Base-by-base conservation (phyloP, 2,888 invertebrate species). In the Schrankia costaestrigalis region DNA sequence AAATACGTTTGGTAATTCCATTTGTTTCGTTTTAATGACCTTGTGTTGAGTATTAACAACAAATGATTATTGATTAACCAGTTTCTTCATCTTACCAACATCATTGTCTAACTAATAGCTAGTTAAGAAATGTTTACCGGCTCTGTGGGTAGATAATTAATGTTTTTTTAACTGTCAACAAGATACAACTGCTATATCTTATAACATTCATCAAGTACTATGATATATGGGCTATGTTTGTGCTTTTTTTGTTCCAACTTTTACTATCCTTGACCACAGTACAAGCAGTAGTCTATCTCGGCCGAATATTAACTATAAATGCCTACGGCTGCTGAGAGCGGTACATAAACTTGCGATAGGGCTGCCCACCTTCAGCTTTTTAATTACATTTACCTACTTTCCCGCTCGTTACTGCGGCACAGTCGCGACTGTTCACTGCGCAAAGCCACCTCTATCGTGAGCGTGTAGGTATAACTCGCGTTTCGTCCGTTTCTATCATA, bases 121-220 rank as follows among this genome's bases (percentile, higher is more conserved):
- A 56, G 61, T 58, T 64, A 57, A 52, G 47, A 65, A 53, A 60
- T 56, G 54, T 63, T 56, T 51, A 56, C 56, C 46, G 42, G 37
- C 37, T 33, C 52, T 38, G 65, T 64, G 58, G 69, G 65, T 55
- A 54, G 58, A 51, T 69, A 64, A 71, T 69, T 69, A 67, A 69
- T 71, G 66, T 60, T 63, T 68, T 62, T 64, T 64, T 61, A 57
- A 58, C 62, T 62, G 70, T 67, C 71, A 64, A 58, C 62, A 53
- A 36, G 43, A 56, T 58, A 65, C 63, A 60, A 62, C 53, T 60
- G 46, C 60, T 60, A 66, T 58, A 59, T 53, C 43, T 48, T 41
- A 27, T 40, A 53, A 46, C 54, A 64, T 70, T 57, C 49, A 69
- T 71, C 68, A 69, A 56, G 30, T 30, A 36, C 31, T 35, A 56